Evolutionary conservation across 2,113 vertebrate species (phyloP).

Genomic region (Mirounga angustirostris): DNA sequence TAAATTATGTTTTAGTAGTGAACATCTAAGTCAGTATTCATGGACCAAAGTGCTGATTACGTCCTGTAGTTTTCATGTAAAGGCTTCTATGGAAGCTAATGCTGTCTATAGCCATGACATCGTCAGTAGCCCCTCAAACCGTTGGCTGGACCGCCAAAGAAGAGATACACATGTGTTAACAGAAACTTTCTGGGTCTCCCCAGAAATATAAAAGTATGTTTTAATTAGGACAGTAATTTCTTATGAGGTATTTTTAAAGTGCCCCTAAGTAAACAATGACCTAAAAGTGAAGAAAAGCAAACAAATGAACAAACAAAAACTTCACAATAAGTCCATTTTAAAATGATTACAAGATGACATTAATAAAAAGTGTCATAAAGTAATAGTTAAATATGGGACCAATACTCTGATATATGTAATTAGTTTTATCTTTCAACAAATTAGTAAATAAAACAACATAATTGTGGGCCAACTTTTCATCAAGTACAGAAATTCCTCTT

Average conservation of each 20-base stretch:
- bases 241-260: slow-evolving; percentile 70
- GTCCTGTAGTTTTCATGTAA: background rate
- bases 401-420: background rate
- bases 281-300: slow-evolving; percentile 7
- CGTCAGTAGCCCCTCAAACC: slow-evolving; percentile 63
- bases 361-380: background rate
- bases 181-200: slow-evolving; percentile 70
- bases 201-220: slow-evolving; percentile 82
- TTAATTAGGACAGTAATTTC: slow-evolving; percentile 77
- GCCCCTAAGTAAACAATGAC: background rate
- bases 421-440: slow-evolving; percentile 54
- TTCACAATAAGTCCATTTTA: background rate
- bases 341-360: slow-evolving; percentile 39
- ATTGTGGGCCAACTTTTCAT: slow-evolving; percentile 31
- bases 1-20: background rate
- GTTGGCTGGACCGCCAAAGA: slow-evolving; percentile 72
- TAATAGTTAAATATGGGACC: slow-evolving; percentile 48
- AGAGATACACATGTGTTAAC: slow-evolving; percentile 67
- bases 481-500: background rate
- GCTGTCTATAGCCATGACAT: slow-evolving; percentile 43
- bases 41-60: background rate
- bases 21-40: background rate
- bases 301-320: background rate
- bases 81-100: slow-evolving; percentile 41
- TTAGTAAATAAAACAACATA: slow-evolving; percentile 37